Evolutionary conservation across 1,140 invertebrate species (phyloP).

Genomic region (silkworm (Bombyx mori)): DNA sequence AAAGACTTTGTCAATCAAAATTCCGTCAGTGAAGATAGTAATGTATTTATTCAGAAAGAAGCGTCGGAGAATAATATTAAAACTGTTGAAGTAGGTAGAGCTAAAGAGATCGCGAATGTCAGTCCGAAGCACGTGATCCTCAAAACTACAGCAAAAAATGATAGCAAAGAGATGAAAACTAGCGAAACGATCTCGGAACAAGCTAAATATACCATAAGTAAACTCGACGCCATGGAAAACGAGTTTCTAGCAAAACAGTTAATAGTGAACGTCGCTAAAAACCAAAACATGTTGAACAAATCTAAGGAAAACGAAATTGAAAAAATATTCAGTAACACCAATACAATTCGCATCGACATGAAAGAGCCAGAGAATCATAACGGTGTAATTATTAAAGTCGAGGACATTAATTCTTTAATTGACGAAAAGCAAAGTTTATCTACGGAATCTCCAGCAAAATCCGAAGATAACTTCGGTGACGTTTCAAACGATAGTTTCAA

Average conservation of each 20-base stretch:
- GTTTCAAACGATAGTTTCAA: slow-evolving; percentile 54
- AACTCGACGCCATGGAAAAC: slow-evolving; percentile 60
- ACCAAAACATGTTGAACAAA: slow-evolving; percentile 52
- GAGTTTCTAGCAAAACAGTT: slow-evolving; percentile 51
- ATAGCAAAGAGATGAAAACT: not conserved
- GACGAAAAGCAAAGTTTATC: slow-evolving; percentile 27
- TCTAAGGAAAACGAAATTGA: slow-evolving; percentile 27
- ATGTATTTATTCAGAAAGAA: not conserved
- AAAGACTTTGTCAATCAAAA: slow-evolving; percentile 31
- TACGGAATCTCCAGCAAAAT: slow-evolving; percentile 45
- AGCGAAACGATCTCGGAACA: slow-evolving; percentile 29
- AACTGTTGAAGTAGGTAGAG: slow-evolving; percentile 65
- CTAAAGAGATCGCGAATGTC: slow-evolving; percentile 62
- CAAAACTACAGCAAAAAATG: slow-evolving; percentile 38
- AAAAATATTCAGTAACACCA: not conserved
- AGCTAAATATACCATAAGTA: slow-evolving; percentile 43
- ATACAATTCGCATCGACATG: too few relatives aligned
- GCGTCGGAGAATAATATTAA: not conserved
- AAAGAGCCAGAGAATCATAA: slow-evolving; percentile 12
- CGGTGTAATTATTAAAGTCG: not conserved
- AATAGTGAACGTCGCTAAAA: slow-evolving; percentile 36
- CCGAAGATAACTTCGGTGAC: slow-evolving; percentile 58
- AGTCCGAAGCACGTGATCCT: slow-evolving; percentile 53
- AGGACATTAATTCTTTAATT: slow-evolving; percentile 7
- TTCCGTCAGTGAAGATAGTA: not conserved